Evolutionary conservation across 2,797 vertebrate species (phyloP).

Genomic region (Sarcophilus harrisii): DNA sequence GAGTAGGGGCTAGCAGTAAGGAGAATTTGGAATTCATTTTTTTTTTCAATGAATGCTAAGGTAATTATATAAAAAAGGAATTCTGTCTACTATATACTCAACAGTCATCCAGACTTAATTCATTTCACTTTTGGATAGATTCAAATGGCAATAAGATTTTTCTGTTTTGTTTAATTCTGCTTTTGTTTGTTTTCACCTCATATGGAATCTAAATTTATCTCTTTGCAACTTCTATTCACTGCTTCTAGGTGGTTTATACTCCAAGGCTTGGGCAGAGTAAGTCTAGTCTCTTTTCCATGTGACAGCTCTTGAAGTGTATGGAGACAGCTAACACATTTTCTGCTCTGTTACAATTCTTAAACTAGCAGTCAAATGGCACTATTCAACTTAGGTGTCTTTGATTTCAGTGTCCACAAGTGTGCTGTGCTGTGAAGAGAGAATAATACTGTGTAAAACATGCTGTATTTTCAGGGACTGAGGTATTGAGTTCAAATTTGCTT

Average conservation of each 20-base stretch:
- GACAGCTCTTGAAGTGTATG: background rate
- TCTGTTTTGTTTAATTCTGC: background rate
- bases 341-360: background rate
- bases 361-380: background rate
- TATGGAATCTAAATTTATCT: background rate
- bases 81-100: background rate
- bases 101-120: background rate
- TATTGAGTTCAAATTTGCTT: background rate
- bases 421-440: background rate
- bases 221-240: background rate
- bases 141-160: background rate
- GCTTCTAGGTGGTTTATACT: background rate
- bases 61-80: background rate
- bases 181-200: background rate
- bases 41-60: background rate
- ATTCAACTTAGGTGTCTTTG: background rate
- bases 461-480: background rate
- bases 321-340: background rate
- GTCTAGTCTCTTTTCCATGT: background rate
- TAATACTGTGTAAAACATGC: background rate
- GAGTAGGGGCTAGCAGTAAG: no score
- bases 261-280: background rate
- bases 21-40: no score
- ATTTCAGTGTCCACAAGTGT: background rate
- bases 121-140: background rate